Evolutionary conservation across 2,113 vertebrate species (phyloP).

Genomic region (Bubo blakistoni): DNA sequence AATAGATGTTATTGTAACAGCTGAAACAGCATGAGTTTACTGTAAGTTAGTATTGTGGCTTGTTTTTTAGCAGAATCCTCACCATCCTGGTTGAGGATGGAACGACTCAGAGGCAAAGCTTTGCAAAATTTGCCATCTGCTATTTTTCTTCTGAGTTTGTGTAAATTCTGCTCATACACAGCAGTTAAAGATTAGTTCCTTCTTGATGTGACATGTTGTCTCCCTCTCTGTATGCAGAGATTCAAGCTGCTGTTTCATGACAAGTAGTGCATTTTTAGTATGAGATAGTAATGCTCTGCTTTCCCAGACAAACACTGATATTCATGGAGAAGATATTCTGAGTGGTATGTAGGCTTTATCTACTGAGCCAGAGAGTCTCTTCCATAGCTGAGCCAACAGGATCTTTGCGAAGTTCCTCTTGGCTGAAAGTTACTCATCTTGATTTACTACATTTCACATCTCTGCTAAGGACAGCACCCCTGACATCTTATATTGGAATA

Average conservation of each 20-base stretch:
- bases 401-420: not conserved
- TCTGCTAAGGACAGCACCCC: not conserved
- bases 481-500: not conserved
- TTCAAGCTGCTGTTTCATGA: not conserved
- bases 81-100: not conserved
- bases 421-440: not conserved
- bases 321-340: not conserved
- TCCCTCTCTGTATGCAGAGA: not conserved
- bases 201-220: not conserved
- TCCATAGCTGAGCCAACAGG: not conserved
- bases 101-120: not conserved
- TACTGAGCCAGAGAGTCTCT: not conserved
- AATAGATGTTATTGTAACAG: not conserved
- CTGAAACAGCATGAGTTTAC: not conserved
- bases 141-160: not conserved
- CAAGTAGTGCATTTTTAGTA: not conserved
- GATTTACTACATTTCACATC: not conserved
- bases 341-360: not conserved
- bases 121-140: not conserved
- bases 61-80: not conserved
- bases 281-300: not conserved
- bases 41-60: not conserved
- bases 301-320: not conserved
- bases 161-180: not conserved
- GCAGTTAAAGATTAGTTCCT: not conserved